Percentiles rank a stretch among this genome's conserved stretches.
Evolutionary conservation across 2,888 invertebrate species (phyloP).

Genomic region (Capitulum mitella): DNA sequence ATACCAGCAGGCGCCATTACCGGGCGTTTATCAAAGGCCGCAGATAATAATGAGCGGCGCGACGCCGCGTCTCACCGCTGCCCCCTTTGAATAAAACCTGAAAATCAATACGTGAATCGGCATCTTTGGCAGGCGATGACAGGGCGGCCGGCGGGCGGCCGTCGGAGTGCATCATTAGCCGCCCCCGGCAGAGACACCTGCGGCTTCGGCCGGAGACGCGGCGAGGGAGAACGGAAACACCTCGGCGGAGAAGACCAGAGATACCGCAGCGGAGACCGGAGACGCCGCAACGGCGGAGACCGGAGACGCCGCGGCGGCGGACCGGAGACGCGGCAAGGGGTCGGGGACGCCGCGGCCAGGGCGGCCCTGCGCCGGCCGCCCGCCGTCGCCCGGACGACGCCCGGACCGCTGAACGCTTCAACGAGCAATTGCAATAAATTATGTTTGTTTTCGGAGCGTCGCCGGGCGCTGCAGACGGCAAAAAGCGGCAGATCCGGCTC

Average conservation of each 20-base stretch:
- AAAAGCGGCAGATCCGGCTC: not conserved
- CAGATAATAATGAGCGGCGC: not conserved
- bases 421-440: conserved; percentile 24
- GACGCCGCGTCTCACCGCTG: not conserved
- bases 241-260: too few species aligned
- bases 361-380: not conserved
- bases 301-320: not conserved
- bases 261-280: not conserved
- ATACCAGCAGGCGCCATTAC: not conserved
- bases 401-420: not conserved
- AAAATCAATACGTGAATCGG: conserved; percentile 22
- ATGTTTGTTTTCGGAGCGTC: conserved; percentile 11
- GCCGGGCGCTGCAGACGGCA: not conserved
- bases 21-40: conserved; percentile 7
- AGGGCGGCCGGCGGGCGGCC: not conserved
- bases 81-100: conserved; percentile 1
- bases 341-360: not conserved
- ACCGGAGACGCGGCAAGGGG: not conserved
- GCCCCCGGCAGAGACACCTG: too few species aligned
- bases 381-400: not conserved
- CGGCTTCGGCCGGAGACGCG: too few species aligned
- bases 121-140: conserved; percentile 1
- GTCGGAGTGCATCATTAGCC: conserved; percentile 5
- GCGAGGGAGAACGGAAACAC: too few species aligned
- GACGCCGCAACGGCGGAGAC: not conserved